A percentile compares a stretch with the other conserved stretches of the same genome.
phyloP scores from a whole-genome alignment of 2,797 vertebrate genomes.

The Austrolebias charrua region DNA sequence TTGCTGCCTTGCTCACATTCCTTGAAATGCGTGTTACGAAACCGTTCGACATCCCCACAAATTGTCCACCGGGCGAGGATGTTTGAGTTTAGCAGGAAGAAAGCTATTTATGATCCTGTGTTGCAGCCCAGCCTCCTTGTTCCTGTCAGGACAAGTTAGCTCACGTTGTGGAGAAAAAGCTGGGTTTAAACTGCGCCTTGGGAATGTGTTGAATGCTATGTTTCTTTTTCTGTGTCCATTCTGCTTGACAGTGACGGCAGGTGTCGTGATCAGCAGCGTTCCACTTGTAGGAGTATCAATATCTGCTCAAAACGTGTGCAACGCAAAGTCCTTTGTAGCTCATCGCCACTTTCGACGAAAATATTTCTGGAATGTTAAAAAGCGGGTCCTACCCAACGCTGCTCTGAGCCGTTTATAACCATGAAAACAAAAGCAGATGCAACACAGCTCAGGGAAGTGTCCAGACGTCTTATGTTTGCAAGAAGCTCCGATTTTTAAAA shows the following conservation, averaged over 20 bases:
- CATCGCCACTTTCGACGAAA: slow-evolving; percentile 37
- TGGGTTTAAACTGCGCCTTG: not conserved
- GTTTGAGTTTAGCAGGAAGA: slow-evolving; percentile 57
- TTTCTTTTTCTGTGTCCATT: slow-evolving; percentile 4
- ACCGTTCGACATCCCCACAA: slow-evolving; percentile 39
- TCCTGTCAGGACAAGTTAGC: slow-evolving; percentile 60
- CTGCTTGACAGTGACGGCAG: slow-evolving; percentile 24
- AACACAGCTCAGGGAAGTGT: slow-evolving; percentile 16
- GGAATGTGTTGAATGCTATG: slow-evolving; percentile 19
- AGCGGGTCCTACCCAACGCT: slow-evolving; percentile 49
- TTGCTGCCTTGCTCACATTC: slow-evolving; percentile 17
- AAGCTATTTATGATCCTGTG: slow-evolving; percentile 57
- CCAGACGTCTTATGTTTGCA: slow-evolving; percentile 1
- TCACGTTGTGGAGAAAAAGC: slow-evolving; percentile 37
- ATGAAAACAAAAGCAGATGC: slow-evolving; percentile 53
- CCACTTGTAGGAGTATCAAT: slow-evolving; percentile 43
- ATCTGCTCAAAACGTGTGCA: slow-evolving; percentile 35
- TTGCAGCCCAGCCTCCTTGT: slow-evolving; percentile 35
- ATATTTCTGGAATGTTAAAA: slow-evolving; percentile 74
- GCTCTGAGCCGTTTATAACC: slow-evolving; percentile 22
- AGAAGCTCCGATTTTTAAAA: slow-evolving; percentile 1
- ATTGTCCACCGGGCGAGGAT: slow-evolving; percentile 50
- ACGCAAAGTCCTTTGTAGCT: not conserved
- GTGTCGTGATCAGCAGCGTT: slow-evolving; percentile 54
- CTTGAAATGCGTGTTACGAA: slow-evolving; percentile 12